Percentiles rank a stretch among this genome's conserved stretches.
These are phyloP conservation scores for Stegostoma tigrinum DNA, from an alignment of 2,113 vertebrate species.

Conservation along the genomic window DNA sequence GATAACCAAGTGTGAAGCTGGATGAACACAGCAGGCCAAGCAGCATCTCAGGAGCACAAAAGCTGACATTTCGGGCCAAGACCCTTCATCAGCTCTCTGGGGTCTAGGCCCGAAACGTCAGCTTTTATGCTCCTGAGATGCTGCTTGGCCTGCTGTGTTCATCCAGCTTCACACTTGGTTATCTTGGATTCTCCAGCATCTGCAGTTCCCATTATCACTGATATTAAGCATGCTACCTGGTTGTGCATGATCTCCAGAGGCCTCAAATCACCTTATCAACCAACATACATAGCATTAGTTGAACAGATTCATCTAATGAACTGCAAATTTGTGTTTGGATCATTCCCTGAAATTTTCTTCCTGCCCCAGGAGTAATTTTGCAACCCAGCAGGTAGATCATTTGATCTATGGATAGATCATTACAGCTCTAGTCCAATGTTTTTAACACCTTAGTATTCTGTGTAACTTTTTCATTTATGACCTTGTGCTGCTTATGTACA, in stretches of 20 bases:
- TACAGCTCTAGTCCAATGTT: neutral
- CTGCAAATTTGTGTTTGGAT: neutral
- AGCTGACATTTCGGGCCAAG: too few species aligned
- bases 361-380: neutral
- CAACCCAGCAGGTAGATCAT: neutral
- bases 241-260: neutral
- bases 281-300: neutral
- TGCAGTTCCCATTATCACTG: too few species aligned
- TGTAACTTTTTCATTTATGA: neutral
- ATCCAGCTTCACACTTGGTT: too few species aligned
- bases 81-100: too few species aligned
- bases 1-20: too few species aligned
- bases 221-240: neutral
- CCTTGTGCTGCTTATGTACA: neutral
- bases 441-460: neutral
- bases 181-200: too few species aligned
- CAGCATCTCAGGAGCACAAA: too few species aligned
- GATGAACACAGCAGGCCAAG: too few species aligned
- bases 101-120: too few species aligned
- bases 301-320: neutral
- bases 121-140: too few species aligned
- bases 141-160: too few species aligned
- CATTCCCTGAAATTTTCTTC: neutral
- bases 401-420: neutral
- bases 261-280: neutral